phyloP scores from a whole-genome alignment of 35 echinoderm and acorn worm species.

The Chiridota heheva region DNA sequence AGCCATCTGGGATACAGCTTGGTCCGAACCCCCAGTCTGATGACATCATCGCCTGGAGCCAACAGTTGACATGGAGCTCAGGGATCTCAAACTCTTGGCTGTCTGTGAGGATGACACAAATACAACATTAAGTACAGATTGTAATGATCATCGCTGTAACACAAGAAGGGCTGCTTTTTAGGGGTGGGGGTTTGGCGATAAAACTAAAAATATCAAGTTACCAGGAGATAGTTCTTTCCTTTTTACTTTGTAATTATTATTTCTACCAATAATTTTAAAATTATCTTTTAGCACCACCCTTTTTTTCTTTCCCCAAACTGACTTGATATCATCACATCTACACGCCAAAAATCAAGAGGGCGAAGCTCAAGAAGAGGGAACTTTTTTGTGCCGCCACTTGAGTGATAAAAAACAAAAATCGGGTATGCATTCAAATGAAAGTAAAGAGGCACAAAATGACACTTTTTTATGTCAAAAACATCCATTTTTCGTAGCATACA shows the following conservation, averaged over 20 bases:
- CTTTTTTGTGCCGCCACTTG: not conserved
- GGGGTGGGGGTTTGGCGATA: no score
- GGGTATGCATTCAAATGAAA: not conserved
- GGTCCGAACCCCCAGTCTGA: constrained; percentile 48
- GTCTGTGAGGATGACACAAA: constrained; percentile 7
- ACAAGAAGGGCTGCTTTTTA: no score
- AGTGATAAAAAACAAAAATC: not conserved
- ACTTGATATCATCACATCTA: no score
- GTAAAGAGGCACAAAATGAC: not conserved
- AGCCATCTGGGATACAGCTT: constrained; percentile 35
- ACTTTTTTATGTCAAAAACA: not conserved
- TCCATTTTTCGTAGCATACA: not conserved
- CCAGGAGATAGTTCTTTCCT: no score
- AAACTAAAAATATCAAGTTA: no score
- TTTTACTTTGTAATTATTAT: no score
- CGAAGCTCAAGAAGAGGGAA: not conserved
- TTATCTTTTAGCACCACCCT: no score
- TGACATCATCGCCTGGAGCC: constrained; percentile 52
- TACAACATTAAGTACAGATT: not conserved
- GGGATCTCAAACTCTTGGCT: constrained; percentile 26
- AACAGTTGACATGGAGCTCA: constrained; percentile 52
- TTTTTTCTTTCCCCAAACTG: no score
- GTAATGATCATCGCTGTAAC: not conserved
- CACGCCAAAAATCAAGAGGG: not conserved
- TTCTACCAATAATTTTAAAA: no score